These are phyloP conservation scores for Narcine bancroftii DNA, from an alignment of 2,113 vertebrate species.

Conservation along the genomic window DNA sequence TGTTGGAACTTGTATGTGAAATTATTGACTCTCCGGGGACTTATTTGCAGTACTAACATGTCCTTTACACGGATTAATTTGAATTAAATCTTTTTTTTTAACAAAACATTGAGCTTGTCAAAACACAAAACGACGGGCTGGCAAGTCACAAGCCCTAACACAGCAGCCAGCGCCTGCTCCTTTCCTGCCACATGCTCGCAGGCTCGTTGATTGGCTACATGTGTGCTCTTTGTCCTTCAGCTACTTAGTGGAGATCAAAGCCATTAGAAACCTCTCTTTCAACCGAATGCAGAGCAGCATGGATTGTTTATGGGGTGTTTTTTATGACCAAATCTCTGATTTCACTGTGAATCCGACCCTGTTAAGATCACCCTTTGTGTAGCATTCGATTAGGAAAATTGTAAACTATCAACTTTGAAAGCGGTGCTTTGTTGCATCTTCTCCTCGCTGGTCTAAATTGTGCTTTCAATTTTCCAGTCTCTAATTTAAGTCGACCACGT, in stretches of 20 bases:
- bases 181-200: conserved; percentile 3
- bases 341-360: conserved; percentile 15
- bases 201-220: conserved; percentile 31
- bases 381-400: conserved; percentile 21
- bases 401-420: conserved; percentile 26
- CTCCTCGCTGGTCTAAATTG: neutral
- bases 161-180: neutral
- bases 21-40: neutral
- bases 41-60: neutral
- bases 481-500: neutral
- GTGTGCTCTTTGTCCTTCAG: conserved; percentile 33
- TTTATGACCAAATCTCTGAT: conserved; percentile 32
- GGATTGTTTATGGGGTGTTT: conserved; percentile 34
- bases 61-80: neutral
- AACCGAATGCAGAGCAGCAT: conserved; percentile 30
- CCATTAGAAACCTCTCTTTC: conserved; percentile 32
- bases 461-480: neutral
- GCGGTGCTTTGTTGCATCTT: neutral
- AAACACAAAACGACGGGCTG: neutral
- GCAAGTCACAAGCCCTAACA: conserved; percentile 24
- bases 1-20: neutral
- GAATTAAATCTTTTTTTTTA: neutral
- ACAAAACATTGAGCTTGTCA: neutral
- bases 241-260: conserved; percentile 30
- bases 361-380: conserved; percentile 30